Conservation (phyloP, 64 coral and sea anemone genomes). For the Pachyseris speciosa region DNA sequence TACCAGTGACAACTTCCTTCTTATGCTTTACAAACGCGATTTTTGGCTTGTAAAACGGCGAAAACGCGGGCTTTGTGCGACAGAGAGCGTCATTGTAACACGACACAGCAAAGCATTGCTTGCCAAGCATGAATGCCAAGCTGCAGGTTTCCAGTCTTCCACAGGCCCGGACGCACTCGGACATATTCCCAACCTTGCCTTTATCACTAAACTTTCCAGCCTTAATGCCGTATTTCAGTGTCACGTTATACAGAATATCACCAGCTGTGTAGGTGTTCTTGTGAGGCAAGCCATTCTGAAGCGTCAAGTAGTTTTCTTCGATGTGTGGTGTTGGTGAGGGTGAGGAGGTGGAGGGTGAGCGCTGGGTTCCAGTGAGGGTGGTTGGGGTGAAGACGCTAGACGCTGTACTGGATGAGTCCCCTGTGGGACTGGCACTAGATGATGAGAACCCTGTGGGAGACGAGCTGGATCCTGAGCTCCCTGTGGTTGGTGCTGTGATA, state of each 20-base stretch:
- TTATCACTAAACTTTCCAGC: constrained; percentile 83
- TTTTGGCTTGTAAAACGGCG: constrained; percentile 80
- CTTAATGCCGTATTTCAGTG: constrained; percentile 78
- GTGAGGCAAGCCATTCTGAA: constrained; percentile 74
- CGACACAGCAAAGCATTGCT: constrained; percentile 85
- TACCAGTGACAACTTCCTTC: constrained; percentile 55
- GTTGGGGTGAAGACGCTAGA: background rate
- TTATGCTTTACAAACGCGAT: constrained; percentile 84
- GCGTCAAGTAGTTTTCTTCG: constrained; percentile 76
- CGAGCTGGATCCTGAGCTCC: background rate
- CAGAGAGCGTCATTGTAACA: constrained; percentile 72
- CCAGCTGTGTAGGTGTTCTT: constrained; percentile 68
- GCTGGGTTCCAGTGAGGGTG: background rate
- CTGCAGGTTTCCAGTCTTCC: constrained; percentile 73
- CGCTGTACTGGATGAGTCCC: background rate
- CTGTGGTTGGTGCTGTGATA: background rate
- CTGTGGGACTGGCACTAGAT: constrained; percentile 34
- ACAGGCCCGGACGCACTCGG: constrained; percentile 66
- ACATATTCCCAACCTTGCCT: constrained; percentile 65
- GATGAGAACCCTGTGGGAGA: constrained; percentile 5
- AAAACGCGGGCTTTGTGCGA: constrained; percentile 86
- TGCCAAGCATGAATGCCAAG: constrained; percentile 91
- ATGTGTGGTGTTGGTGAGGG: constrained; percentile 21
- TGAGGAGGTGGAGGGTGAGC: background rate
- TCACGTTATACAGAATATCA: constrained; percentile 73